Evolutionary conservation across 2,113 vertebrate species (phyloP), one percentile per base, ranked within the genome.

Genomic region (Centropristis striata): DNA sequence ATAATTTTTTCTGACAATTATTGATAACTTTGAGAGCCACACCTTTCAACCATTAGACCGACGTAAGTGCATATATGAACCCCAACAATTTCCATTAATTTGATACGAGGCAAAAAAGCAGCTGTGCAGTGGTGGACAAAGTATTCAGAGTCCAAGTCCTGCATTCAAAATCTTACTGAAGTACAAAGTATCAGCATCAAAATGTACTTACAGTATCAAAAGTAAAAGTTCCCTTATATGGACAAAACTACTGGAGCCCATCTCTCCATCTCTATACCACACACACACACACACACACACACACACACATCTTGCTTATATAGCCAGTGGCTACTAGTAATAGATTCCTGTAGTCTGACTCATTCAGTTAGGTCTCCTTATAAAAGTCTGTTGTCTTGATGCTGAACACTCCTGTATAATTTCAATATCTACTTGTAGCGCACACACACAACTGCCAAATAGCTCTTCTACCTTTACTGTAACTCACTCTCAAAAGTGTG

Each of bases 201-300:
- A n/a, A n/a, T n/a, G n/a, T n/a, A 32, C 6, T 32, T 32, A 32
- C 6, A 32, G 32, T 32, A 32, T 32, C 32, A 32, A 32, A 32
- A 32, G n/a, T n/a, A n/a, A n/a, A n/a, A n/a, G n/a, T n/a, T 87
- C 86, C 91, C 95, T 92, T 94, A 95, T 94, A 95, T 91, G 93
- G 95, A 89, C 85, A 94, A 91, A 92, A 93, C 84, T 77, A 84
- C 86, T 88, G 87, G 85, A 90, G 86, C 77, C 64, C 80, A 87
- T 81, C 79, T 84, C 81, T 70, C 49, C 66, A 77, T 83, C 60
- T 72, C 55, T 53, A 42, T 51, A 60, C 27, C 70, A 71, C 39
- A 63, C 32, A 74, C 46, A 61, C 65, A 86, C 69, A 47, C 16
- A 83, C 6, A 37, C 53, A n/a, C n/a, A n/a, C n/a, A n/a, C n/a